Conservation (phyloP, 2,797 vertebrate species). For the Melanotaenia maccullochi region DNA sequence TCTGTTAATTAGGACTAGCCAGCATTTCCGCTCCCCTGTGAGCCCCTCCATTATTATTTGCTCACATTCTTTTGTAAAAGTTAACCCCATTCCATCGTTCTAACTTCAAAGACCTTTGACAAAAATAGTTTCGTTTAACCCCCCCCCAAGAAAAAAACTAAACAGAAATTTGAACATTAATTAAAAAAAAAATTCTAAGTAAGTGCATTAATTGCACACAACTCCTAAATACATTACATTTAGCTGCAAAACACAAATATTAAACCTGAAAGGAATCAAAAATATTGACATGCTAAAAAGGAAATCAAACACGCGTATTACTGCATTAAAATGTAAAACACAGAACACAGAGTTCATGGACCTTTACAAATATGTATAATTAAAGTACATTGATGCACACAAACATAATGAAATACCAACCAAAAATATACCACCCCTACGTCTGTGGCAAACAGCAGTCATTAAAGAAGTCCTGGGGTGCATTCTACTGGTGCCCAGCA, state of each 20-base stretch:
- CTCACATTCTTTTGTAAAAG: constrained; percentile 80
- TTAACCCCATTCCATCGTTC: constrained; percentile 75
- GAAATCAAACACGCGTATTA: not conserved
- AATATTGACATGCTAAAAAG: not conserved
- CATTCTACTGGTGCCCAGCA: constrained; percentile 74
- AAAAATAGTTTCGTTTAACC: constrained; percentile 46
- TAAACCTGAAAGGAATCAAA: not conserved
- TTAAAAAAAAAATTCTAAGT: not conserved
- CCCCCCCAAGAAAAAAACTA: not conserved
- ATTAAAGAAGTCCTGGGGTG: constrained; percentile 75
- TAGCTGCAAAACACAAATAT: not conserved
- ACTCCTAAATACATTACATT: not conserved
- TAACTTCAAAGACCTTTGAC: constrained; percentile 77
- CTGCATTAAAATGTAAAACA: not conserved
- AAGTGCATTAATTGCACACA: not conserved
- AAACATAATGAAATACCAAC: constrained; percentile 56
- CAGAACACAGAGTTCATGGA: not conserved
- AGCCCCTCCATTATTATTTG: constrained; percentile 84
- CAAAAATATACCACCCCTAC: constrained; percentile 77
- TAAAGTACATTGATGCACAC: constrained; percentile 28
- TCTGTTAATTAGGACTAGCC: constrained; percentile 88
- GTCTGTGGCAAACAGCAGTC: constrained; percentile 66
- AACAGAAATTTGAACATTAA: constrained; percentile 56
- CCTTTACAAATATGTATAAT: constrained; percentile 7
- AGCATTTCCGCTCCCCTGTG: constrained; percentile 84